A percentile compares a stretch with the other conserved stretches of the same genome.
Evolutionary conservation across 2,888 invertebrate genomes (phyloP).

Genomic region (Eumacrocentrus americanus): DNA sequence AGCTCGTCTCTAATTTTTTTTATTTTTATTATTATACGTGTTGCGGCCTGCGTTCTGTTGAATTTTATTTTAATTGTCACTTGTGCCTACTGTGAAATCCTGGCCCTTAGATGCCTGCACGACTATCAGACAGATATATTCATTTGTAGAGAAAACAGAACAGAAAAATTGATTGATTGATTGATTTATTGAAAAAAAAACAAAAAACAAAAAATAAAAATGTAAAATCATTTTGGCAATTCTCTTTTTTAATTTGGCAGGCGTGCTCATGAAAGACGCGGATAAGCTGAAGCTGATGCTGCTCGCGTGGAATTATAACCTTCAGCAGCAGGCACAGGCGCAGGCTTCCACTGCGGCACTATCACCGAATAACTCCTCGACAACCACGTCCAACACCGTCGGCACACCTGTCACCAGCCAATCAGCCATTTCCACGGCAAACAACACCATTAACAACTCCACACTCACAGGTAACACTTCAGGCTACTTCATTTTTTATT

Average conservation of each 20-base stretch:
- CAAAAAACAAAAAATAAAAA: conserved; percentile 1
- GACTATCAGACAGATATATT: neutral
- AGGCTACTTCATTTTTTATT: neutral
- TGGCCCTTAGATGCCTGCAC: too few relatives aligned
- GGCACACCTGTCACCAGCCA: conserved; percentile 59
- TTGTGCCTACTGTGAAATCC: conserved; percentile 3
- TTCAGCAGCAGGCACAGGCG: conserved; percentile 65
- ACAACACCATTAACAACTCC: conserved; percentile 60
- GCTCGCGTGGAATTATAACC: conserved; percentile 87
- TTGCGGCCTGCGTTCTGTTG: neutral
- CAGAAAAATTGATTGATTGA: neutral
- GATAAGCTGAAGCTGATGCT: conserved; percentile 89
- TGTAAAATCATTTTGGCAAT: conserved; percentile 47
- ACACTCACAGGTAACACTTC: conserved; percentile 60
- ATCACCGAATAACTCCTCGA: conserved; percentile 58
- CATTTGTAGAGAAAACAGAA: conserved; percentile 11
- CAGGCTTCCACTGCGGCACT: conserved; percentile 56
- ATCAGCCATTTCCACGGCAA: conserved; percentile 59
- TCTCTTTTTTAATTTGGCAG: conserved; percentile 58
- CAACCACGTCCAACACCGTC: conserved; percentile 53
- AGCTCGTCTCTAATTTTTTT: neutral
- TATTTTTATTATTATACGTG: neutral
- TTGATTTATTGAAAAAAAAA: conserved; percentile 3
- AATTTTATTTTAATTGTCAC: neutral
- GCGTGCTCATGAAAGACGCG: conserved; percentile 76